A percentile compares a stretch with the other conserved stretches of the same genome.
Conservation (phyloP, 1,140 invertebrate species). For the Venturia canescens region DNA sequence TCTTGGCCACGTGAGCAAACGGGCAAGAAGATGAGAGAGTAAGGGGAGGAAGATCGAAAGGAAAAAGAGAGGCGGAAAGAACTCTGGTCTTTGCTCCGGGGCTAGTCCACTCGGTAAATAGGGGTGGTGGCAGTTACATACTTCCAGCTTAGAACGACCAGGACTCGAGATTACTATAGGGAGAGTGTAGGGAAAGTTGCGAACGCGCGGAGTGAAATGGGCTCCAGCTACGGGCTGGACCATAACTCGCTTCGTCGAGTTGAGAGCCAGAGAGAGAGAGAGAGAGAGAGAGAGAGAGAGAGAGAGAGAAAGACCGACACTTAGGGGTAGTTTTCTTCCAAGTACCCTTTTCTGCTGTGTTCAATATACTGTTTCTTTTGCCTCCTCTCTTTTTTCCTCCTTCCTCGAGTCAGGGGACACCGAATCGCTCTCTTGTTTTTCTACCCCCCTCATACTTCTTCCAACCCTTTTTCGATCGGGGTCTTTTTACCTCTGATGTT, state of each 20-base stretch:
- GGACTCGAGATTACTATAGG: background rate
- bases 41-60: background rate
- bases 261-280: too few relatives aligned
- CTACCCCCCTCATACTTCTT: background rate
- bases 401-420: background rate
- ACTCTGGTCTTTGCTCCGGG: slow-evolving; percentile 1
- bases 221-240: background rate
- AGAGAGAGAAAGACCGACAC: slow-evolving; percentile 45
- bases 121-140: slow-evolving; percentile 10
- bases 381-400: background rate
- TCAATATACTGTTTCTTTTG: background rate
- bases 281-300: too few relatives aligned
- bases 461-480: too few relatives aligned
- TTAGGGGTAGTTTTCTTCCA: slow-evolving; percentile 42
- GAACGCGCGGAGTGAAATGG: background rate
- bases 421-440: background rate
- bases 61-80: background rate
- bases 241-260: slow-evolving; percentile 38
- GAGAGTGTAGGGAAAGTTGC: background rate
- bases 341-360: slow-evolving; percentile 3
- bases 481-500: background rate
- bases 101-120: slow-evolving; percentile 32
- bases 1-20: slow-evolving; percentile 12
- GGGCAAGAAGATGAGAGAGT: background rate
- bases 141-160: background rate